Conservation (phyloP, 53 echinoderm and acorn worm genomes). For the Zoroaster sp. region DNA sequence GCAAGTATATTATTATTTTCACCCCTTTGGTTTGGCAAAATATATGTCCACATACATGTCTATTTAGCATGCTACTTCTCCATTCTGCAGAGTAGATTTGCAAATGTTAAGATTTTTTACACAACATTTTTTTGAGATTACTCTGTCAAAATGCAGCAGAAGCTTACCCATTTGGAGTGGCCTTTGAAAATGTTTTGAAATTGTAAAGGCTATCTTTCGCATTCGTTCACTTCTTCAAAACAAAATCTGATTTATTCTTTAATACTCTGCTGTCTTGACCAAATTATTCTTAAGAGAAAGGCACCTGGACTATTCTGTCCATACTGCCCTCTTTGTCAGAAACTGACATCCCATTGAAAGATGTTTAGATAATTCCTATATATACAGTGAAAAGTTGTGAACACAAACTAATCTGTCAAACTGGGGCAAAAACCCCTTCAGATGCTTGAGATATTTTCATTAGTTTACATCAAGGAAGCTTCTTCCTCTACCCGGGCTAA, state of each 20-base stretch:
- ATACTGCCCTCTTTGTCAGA: no score
- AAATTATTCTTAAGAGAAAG: no score
- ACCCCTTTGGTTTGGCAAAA: not conserved
- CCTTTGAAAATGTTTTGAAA: not conserved
- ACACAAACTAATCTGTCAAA: not conserved
- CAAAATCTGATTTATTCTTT: no score
- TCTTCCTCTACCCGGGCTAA: no score
- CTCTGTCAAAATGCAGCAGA: conserved; percentile 42
- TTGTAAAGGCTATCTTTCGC: no score
- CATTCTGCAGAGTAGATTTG: not conserved
- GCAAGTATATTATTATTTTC: not conserved
- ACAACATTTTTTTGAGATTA: not conserved
- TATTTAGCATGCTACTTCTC: not conserved
- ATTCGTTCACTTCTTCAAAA: no score
- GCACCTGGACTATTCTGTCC: no score
- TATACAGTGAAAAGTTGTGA: not conserved
- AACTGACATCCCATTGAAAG: not conserved
- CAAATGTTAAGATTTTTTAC: not conserved
- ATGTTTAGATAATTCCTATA: not conserved
- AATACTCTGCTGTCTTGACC: no score
- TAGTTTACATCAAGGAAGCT: not conserved
- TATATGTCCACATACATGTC: not conserved
- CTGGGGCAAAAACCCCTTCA: no score
- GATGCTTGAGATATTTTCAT: not conserved
- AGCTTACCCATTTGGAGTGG: not conserved